phyloP scores from a whole-genome alignment of 2,113 vertebrate species.

The Aythya baeri region DNA sequence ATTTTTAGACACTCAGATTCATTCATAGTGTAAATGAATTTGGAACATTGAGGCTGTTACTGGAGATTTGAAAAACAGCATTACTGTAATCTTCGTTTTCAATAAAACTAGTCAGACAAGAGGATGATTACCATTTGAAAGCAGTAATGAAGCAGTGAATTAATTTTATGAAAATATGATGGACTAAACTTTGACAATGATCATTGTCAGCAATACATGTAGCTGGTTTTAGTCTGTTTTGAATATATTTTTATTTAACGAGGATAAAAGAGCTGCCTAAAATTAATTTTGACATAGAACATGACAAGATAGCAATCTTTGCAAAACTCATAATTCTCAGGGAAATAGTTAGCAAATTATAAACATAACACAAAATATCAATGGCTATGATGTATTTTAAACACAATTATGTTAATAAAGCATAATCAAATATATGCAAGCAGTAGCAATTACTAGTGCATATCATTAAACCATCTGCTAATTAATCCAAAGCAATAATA shows the following conservation, averaged over 20 bases:
- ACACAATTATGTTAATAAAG: slow-evolving; percentile 58
- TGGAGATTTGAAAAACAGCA: slow-evolving; percentile 12
- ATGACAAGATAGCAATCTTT: neutral
- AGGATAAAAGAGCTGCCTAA: neutral
- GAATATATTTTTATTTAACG: neutral
- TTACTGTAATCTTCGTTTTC: slow-evolving; percentile 15
- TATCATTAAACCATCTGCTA: slow-evolving; percentile 66
- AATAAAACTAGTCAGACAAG: slow-evolving; percentile 35
- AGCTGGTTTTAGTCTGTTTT: slow-evolving; percentile 22
- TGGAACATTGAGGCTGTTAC: neutral
- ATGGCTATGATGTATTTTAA: slow-evolving; percentile 65
- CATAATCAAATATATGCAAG: slow-evolving; percentile 61
- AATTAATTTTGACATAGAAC: slow-evolving; percentile 9
- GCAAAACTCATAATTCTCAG: slow-evolving; percentile 45
- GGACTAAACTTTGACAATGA: neutral
- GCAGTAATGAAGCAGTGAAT: neutral
- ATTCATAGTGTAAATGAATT: neutral
- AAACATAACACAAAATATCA: slow-evolving; percentile 50
- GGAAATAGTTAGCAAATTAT: slow-evolving; percentile 50
- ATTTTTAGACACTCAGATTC: neutral
- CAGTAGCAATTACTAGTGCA: slow-evolving; percentile 60
- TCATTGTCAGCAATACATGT: neutral
- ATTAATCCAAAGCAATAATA: slow-evolving; percentile 60
- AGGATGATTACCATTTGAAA: slow-evolving; percentile 37
- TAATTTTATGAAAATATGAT: slow-evolving; percentile 36